phyloP scores from a whole-genome alignment of 2,113 vertebrate species.

The Limanda limanda region DNA sequence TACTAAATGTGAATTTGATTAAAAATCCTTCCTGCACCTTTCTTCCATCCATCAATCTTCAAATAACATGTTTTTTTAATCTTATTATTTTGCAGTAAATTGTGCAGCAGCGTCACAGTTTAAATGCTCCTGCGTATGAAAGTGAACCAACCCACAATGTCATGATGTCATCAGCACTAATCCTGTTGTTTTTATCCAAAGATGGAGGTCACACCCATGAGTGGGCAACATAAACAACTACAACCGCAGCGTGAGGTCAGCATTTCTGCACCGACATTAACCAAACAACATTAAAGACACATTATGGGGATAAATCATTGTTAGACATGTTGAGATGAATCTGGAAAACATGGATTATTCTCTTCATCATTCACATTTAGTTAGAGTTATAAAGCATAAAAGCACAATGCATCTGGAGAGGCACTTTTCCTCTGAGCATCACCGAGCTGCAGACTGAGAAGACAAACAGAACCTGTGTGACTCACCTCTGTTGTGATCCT shows the following conservation, averaged over 20 bases:
- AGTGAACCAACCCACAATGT: neutral
- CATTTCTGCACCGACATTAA: neutral
- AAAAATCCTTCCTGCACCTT: neutral
- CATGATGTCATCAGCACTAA: slow-evolving; percentile 43
- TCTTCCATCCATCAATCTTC: neutral
- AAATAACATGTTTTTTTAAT: neutral
- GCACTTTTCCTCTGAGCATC: neutral
- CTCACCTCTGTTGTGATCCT: slow-evolving; percentile 60
- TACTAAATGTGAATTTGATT: neutral
- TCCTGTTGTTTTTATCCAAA: slow-evolving; percentile 61
- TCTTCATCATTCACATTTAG: neutral
- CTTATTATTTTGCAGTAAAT: neutral
- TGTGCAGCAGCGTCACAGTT: neutral
- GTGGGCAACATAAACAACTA: slow-evolving; percentile 50
- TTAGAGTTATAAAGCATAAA: neutral
- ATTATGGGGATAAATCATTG: too few species aligned
- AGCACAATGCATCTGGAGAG: neutral
- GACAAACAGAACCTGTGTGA: neutral
- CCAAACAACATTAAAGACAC: too few species aligned
- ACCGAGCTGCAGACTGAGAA: slow-evolving; percentile 2
- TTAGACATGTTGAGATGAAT: neutral
- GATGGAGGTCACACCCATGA: slow-evolving; percentile 64
- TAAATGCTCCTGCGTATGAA: neutral
- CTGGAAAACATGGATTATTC: neutral
- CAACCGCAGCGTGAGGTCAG: slow-evolving; percentile 5